phyloP scores from a whole-genome alignment of 2,113 vertebrate species.

The Epinephelus lanceolatus region DNA sequence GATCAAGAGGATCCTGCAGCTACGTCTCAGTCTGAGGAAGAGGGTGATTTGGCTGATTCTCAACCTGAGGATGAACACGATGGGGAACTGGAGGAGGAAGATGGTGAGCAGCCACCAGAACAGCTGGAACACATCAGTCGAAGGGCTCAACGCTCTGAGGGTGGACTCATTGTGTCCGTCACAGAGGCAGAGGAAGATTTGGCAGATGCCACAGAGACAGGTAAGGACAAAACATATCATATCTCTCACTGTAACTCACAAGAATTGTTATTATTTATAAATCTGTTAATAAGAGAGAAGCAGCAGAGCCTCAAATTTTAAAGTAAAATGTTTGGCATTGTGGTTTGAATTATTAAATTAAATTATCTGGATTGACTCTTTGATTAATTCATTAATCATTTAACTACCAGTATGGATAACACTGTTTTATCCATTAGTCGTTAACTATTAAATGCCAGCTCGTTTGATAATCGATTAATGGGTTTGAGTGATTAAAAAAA shows the following conservation, averaged over 20 bases:
- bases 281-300: not conserved
- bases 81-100: not conserved
- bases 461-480: too few relatives aligned
- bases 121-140: slow-evolving; percentile 45
- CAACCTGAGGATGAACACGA: slow-evolving; percentile 23
- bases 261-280: not conserved
- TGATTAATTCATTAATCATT: not conserved
- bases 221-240: slow-evolving; percentile 40
- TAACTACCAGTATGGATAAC: not conserved
- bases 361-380: not conserved
- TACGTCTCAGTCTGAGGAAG: slow-evolving; percentile 17
- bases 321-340: not conserved
- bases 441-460: too few relatives aligned
- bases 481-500: too few relatives aligned
- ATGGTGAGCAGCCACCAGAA: not conserved
- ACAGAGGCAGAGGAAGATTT: slow-evolving; percentile 14
- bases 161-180: slow-evolving; percentile 21
- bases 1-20: not conserved
- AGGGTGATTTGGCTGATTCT: slow-evolving; percentile 2
- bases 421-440: too few relatives aligned
- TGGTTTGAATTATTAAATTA: not conserved
- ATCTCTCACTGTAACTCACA: not conserved
- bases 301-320: not conserved
- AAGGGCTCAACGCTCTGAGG: slow-evolving; percentile 64
- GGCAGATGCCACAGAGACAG: slow-evolving; percentile 32